Conservation (phyloP, 2,113 vertebrate species). For the Sakesphorus luctuosus region DNA sequence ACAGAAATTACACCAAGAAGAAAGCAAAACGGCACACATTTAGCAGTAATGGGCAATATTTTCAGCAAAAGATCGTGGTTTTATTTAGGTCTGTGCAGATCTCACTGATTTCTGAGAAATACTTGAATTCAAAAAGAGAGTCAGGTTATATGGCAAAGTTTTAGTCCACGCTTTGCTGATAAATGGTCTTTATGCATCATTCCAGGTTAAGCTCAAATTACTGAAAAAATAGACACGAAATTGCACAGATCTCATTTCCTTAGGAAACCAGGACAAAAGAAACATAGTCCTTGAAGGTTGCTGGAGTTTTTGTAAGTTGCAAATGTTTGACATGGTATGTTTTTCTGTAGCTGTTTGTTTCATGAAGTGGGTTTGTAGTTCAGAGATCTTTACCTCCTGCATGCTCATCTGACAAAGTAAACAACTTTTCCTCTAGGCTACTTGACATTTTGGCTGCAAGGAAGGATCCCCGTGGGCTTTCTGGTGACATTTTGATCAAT, state of each 20-base stretch:
- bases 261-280: not conserved
- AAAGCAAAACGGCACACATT: not conserved
- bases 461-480: slow-evolving; percentile 83
- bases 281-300: not conserved
- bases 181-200: rapidly evolving
- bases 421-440: slow-evolving; percentile 54
- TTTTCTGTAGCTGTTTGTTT: rapidly evolving
- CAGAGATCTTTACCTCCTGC: not conserved
- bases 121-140: not conserved
- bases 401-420: not conserved
- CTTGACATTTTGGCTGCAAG: slow-evolving; percentile 81
- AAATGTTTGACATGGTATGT: not conserved
- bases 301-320: not conserved
- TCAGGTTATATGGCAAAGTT: not conserved
- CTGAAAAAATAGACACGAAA: not conserved
- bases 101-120: not conserved
- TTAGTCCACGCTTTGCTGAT: not conserved
- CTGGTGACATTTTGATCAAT: slow-evolving; percentile 86
- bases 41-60: not conserved
- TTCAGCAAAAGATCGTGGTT: not conserved
- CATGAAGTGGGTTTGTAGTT: not conserved
- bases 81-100: not conserved
- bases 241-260: not conserved
- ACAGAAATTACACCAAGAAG: not conserved
- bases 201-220: not conserved